Evolutionary conservation across 1,140 invertebrate genomes (phyloP).

Genomic region (Drosophila albomicans): DNA sequence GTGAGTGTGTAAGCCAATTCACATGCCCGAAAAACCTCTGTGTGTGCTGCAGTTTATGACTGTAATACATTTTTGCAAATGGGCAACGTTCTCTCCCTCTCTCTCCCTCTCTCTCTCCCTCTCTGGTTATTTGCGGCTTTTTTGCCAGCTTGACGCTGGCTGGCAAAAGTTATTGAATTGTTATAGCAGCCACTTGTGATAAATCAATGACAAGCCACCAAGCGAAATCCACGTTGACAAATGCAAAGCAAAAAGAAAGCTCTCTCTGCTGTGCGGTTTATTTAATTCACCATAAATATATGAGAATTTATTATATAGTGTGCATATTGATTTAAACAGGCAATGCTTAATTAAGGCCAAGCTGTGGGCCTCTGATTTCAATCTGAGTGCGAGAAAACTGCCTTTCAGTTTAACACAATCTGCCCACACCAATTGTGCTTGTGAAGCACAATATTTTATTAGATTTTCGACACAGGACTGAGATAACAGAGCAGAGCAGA

Average conservation of each 20-base stretch:
- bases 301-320: constrained; percentile 42
- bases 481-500: constrained; percentile 2
- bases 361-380: constrained; percentile 49
- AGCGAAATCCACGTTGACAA: constrained; percentile 57
- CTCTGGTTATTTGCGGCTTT: constrained; percentile 52
- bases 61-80: constrained; percentile 61
- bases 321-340: constrained; percentile 61
- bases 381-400: constrained; percentile 35
- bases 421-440: constrained; percentile 51
- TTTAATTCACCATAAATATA: constrained; percentile 68
- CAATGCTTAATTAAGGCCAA: constrained; percentile 67
- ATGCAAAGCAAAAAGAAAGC: constrained; percentile 29
- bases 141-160: constrained; percentile 40
- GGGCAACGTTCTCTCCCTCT: not conserved
- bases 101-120: not conserved
- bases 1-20: not conserved
- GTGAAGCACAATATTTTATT: constrained; percentile 64
- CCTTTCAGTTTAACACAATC: constrained; percentile 58
- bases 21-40: constrained; percentile 31
- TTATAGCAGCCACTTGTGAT: constrained; percentile 72
- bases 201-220: constrained; percentile 69
- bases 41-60: constrained; percentile 76
- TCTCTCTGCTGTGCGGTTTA: constrained; percentile 46
- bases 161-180: constrained; percentile 73
- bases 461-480: constrained; percentile 47